These are phyloP conservation scores for Ophion ventricosus DNA, from an alignment of 2,888 invertebrate species.

Conservation along the genomic window DNA sequence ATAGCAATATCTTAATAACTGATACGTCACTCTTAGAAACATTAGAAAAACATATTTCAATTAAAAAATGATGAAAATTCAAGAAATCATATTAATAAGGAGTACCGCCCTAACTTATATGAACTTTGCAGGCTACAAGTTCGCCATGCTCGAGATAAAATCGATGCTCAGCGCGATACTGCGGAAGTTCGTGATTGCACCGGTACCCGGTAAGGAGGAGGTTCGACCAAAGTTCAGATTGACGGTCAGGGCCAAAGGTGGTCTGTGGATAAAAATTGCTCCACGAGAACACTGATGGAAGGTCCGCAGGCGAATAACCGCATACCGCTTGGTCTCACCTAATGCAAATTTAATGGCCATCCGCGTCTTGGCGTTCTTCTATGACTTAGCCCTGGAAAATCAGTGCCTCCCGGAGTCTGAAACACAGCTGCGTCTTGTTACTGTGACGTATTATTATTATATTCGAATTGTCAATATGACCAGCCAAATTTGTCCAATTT, in stretches of 20 bases:
- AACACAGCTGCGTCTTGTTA: not conserved
- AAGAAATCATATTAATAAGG: too few species aligned
- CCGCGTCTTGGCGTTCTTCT: not conserved
- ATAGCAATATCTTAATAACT: too few species aligned
- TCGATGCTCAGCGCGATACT: slow-evolving; percentile 85
- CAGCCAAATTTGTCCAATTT: too few species aligned
- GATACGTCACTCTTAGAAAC: too few species aligned
- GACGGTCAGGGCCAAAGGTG: slow-evolving; percentile 85
- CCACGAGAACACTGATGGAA: slow-evolving; percentile 72
- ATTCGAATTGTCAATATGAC: too few species aligned
- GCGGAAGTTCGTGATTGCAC: slow-evolving; percentile 84
- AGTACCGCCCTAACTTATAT: too few species aligned
- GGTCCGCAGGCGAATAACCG: not conserved
- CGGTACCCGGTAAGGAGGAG: slow-evolving; percentile 84
- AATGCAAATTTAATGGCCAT: not conserved
- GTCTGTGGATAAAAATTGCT: slow-evolving; percentile 85
- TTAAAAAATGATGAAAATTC: too few species aligned
- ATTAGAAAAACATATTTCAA: too few species aligned
- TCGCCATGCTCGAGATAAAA: slow-evolving; percentile 88
- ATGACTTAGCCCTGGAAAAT: not conserved
- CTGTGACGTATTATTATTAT: not conserved
- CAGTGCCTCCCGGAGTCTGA: not conserved
- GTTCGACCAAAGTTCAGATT: slow-evolving; percentile 84
- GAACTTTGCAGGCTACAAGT: slow-evolving; percentile 86
- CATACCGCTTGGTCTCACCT: not conserved